Evolutionary conservation across 1,140 invertebrate species (phyloP), one percentile per base, ranked within the genome.

Genomic region (Colletes gigas): DNA sequence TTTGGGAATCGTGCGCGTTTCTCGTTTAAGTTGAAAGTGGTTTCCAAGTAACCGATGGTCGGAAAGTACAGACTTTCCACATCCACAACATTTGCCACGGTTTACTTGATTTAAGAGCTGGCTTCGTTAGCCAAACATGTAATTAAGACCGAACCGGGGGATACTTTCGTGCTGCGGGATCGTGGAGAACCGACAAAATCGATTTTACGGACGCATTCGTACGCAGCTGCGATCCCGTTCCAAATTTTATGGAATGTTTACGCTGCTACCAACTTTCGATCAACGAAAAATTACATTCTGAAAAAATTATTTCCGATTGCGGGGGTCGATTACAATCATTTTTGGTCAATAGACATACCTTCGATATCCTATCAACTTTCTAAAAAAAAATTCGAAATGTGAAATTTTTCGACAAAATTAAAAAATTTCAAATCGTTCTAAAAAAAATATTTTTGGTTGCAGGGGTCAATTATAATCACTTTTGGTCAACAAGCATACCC

Each of bases 51-150:
- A 39, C 59, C 14, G 17, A 8, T 21, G 44, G 21, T 9, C 21
- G 50, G 59, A 47, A 76, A 76, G 73, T 67, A 67, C 1, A 14
- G 52, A 55, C 65, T 47, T 68, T 21, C 73, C 50, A 3, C 9
- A 47, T 44, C 52, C 50, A 30, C 41, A 41, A 82, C 83, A 74
- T 60, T 71, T 78, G 55, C 78, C 72, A 67, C 67, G 62, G 41
- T 77, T 74, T 68, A 67, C 63, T 66, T 73, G 76, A 83, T 80
- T 82, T 81, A 82, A 81, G 83, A 86, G 50, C 81, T 62, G 70
- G 41, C 67, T 74, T 83, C 86, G 71, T 81, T 75, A 84, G 14
- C 81, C 85, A 88, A 89, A 89, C 78, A 74, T 74, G 81, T 82
- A 86, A 85, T 86, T 87, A 87, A 77, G 74, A 19, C 60, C 19